Evolutionary conservation across 2,797 vertebrate species (phyloP), one percentile per base, ranked within the genome.

Genomic region (Parotocinclus haroldoi): DNA sequence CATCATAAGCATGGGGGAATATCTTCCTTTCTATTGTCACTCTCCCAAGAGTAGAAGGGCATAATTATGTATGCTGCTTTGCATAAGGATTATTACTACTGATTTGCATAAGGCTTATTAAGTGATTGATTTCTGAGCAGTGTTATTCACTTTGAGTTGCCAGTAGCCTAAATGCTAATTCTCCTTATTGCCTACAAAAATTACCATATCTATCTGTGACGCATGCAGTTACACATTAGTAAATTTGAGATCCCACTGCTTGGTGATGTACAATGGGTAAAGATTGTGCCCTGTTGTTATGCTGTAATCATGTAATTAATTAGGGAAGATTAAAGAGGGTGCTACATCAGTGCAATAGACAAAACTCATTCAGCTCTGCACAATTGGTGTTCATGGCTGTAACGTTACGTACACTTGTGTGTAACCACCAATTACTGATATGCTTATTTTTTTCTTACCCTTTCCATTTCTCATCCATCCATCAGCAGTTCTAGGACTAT

Each of bases 251-350:
- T 17, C 36, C n/a, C 45, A 19, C 14, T 45, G 63, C 37, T 60
- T 62, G 45, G 63, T 59, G 67, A 39, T 63, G 63, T 66, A 72
- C 51, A 67, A 64, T 45, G 62, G 52, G 62, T 62, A 62, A 72
- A 19, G 27, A 57, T 50, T 56, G 52, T 67, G 64, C 55, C 57
- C 53, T 62, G 58, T 72, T 66, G 62, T 58, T 52, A 50, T 59
- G 62, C 40, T 68, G 48, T 69, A 68, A 73, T 72, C 59, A 67
- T 63, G 57, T 66, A 67, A 66, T 74, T 77, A 72, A 70, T 68
- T 59, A 66, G 46, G 42, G 54, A 64, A 69, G 67, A 68, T 71
- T 63, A 60, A 39, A 58, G 61, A n/a, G 56, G 14, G 48, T 60
- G 36, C 45, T 65, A 51, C 38, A 63, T 66, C 62, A 63, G 50